Evolutionary conservation across 2,888 invertebrate genomes (phyloP), one percentile per base, ranked within the genome.

Genomic region (Leucoptera coffeella): DNA sequence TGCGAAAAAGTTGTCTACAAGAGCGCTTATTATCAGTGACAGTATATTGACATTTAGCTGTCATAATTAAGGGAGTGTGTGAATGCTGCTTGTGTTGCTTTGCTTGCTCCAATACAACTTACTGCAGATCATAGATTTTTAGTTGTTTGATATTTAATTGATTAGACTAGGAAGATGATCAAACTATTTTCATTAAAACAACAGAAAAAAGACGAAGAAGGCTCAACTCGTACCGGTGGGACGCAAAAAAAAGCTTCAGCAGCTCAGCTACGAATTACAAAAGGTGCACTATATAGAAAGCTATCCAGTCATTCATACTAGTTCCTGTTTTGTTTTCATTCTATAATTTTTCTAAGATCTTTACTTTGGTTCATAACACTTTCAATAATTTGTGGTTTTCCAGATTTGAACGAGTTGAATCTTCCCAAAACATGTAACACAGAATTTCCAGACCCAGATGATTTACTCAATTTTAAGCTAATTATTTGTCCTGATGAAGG

Each of bases 141-240:
- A n/a, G n/a, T n/a, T n/a, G n/a, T 60, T 58, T 46, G 50, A 52
- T 39, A 37, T 55, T 53, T 49, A 51, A 54, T 51, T 45, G 53
- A 58, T 55, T 55, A 57, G 55, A 41, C 50, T 61, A 67, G 56
- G 59, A 69, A 54, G 58, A 96, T 96, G 96, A 94, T 96, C 64
- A 95, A 94, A 79, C 78, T 96, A 72, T 96, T 96, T 78, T 93
- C 95, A 41, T 74, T 96, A 55, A 96, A 96, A 75, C 92, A 96
- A 76, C 93, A 95, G 73, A 93, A 94, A 75, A 95, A 95, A 77
- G 94, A 95, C 78, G 94, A 91, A 50, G 91, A 90, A 61, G 81
- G 86, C 42, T 79, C 78, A 36, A 54, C 73, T 33, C 54, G 71
- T 47, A 62, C 65, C 35, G 71, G 69, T 32, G 67, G 67, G 38